Evolutionary conservation across 2,797 vertebrate species (phyloP).

Genomic region (Chelon labrosus): DNA sequence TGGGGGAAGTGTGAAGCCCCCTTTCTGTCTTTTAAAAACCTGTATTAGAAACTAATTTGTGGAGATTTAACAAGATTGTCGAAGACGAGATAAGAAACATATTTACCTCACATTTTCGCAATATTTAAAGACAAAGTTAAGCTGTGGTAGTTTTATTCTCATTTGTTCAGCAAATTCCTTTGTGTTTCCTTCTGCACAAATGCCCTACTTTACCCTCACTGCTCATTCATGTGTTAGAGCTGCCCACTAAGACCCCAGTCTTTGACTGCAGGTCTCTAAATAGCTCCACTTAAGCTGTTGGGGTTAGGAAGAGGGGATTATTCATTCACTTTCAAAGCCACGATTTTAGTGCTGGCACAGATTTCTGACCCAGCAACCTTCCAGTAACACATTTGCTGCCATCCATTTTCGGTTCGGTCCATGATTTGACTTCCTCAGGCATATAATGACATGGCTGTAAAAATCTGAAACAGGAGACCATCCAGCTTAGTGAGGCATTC

Average conservation of each 20-base stretch:
- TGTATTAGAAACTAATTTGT: constrained; percentile 29
- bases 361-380: constrained; percentile 61
- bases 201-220: constrained; percentile 52
- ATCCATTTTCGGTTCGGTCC: constrained; percentile 33
- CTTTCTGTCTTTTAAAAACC: constrained; percentile 34
- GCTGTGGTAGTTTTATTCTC: constrained; percentile 2
- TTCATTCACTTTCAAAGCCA: constrained; percentile 65
- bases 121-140: constrained; percentile 22
- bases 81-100: constrained; percentile 6
- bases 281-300: constrained; percentile 69
- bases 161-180: constrained; percentile 25
- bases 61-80: constrained; percentile 38
- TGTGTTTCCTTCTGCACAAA: constrained; percentile 39
- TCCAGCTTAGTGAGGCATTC: constrained; percentile 38
- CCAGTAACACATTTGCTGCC: constrained; percentile 43
- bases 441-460: constrained; percentile 39
- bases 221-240: constrained; percentile 57
- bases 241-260: constrained; percentile 68
- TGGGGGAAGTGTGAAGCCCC: constrained; percentile 30
- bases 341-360: constrained; percentile 49
- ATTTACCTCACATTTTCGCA: constrained; percentile 20
- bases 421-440: constrained; percentile 48
- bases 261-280: constrained; percentile 67
- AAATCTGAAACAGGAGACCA: constrained; percentile 52
- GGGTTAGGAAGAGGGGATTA: constrained; percentile 68